phyloP scores from a whole-genome alignment of 2,888 invertebrate species.

The Pseudanteris insignis region DNA sequence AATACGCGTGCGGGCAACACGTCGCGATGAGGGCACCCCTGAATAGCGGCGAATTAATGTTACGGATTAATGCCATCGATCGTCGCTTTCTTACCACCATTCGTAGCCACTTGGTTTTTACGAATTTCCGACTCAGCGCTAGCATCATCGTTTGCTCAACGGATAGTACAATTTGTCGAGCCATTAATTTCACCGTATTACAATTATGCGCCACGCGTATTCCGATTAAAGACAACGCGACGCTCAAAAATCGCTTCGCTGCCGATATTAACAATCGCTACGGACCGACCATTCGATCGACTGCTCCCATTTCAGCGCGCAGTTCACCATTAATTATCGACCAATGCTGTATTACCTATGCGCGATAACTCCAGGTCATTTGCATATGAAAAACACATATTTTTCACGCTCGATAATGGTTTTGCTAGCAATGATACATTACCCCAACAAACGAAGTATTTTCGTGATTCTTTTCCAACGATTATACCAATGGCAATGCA shows the following conservation, averaged over 20 bases:
- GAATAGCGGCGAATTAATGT: slow-evolving; percentile 37
- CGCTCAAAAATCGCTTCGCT: no score
- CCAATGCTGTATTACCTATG: no score
- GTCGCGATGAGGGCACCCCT: no score
- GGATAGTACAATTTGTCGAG: slow-evolving; percentile 28
- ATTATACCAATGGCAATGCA: slow-evolving; percentile 23
- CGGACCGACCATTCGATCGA: slow-evolving; percentile 19
- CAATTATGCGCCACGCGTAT: slow-evolving; percentile 17
- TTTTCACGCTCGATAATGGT: no score
- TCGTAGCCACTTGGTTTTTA: slow-evolving; percentile 14
- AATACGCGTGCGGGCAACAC: slow-evolving; percentile 17
- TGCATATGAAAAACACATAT: no score
- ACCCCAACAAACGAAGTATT: no score
- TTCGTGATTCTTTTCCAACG: slow-evolving; percentile 19
- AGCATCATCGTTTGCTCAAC: no score
- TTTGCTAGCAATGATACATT: no score
- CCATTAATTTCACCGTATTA: slow-evolving; percentile 29
- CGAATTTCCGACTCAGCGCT: slow-evolving; percentile 23
- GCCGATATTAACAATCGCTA: no score
- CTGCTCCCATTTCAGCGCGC: slow-evolving; percentile 32
- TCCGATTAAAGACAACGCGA: no score
- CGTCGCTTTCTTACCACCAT: slow-evolving; percentile 20
- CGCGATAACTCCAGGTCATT: no score
- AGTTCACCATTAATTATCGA: slow-evolving; percentile 20
- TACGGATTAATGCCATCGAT: slow-evolving; percentile 35